Evolutionary conservation across 1,140 invertebrate genomes (phyloP).

Genomic region (Lepidurus packardi): DNA sequence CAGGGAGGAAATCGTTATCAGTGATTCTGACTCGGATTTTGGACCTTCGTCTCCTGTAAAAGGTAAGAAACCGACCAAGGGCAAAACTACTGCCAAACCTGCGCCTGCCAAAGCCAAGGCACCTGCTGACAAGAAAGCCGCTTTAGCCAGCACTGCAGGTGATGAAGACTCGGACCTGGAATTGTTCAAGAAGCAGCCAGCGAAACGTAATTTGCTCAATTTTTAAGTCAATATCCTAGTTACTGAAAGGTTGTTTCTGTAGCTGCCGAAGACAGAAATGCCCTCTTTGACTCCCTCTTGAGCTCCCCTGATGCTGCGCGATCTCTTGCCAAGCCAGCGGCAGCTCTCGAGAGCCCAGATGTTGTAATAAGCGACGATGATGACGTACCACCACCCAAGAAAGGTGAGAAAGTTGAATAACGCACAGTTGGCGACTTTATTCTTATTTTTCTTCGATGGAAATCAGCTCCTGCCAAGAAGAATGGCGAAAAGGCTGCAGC

Average conservation of each 20-base stretch:
- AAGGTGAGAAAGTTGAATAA: background rate
- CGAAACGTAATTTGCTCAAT: background rate
- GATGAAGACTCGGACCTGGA: conserved; percentile 14
- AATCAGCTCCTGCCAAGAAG: background rate
- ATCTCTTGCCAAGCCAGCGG: too few species aligned
- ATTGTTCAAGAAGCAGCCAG: background rate
- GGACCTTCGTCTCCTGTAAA: background rate
- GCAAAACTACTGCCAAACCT: conserved; percentile 28
- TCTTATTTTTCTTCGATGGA: background rate
- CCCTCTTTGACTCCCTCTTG: too few species aligned
- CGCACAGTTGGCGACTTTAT: background rate
- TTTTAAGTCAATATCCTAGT: background rate
- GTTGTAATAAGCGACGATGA: too few species aligned
- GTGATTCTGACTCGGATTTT: conserved; percentile 35
- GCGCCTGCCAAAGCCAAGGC: conserved; percentile 31
- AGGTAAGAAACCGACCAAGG: conserved; percentile 30
- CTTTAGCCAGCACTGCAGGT: background rate
- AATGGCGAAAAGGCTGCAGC: background rate
- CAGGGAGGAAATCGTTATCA: conserved; percentile 35
- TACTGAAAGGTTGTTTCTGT: background rate
- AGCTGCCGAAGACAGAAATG: background rate
- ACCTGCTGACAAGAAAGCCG: background rate
- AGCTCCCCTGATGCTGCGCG: too few species aligned
- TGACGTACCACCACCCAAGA: too few species aligned
- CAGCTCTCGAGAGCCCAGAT: too few species aligned